Base-by-base conservation (phyloP, 2,888 invertebrate species). In the Clistopyga incitator region DNA sequence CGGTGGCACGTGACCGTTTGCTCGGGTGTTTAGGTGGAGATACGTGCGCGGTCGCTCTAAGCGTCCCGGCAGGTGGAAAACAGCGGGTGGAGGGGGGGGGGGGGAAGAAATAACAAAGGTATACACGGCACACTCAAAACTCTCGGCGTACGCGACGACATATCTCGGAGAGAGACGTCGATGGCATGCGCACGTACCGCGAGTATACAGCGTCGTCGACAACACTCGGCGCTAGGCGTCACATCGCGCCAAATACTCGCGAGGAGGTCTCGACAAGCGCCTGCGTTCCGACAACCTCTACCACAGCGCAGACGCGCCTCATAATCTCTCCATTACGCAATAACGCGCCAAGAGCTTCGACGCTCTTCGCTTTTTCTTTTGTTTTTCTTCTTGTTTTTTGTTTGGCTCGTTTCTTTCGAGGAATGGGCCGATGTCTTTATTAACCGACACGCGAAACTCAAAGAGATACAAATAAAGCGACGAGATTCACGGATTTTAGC, bases 1-100 rank as follows among this genome's bases (percentile, higher is more conserved):
- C 3, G 29, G 61, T 75, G 70, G 74, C 83, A 80, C 83, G 83
- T 84, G 83, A 84, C 83, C 80, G 64, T 78, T 80, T 84, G 78
- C 56, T 81, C 81, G 74, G 77, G 72, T 84, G 83, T 81, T 56
- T 52, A 79, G 75, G 38, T 64, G 74, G 47, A 74, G 47, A 71
- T 75, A 71, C 52, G 59, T 76, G 76, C 67, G 68, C 65, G 23
- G 65, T 54, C n/a, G 64, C 38, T 47, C n/a, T n/a, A 18, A n/a
- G 18, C n/a, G 59, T 38, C 8, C 8, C n/a, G n/a, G n/a, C n/a
- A n/a, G n/a, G n/a, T n/a, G n/a, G n/a, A 29, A 29, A 4, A 29
- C 29, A 29, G 29, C 29, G n/a, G n/a, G n/a, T n/a, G n/a, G n/a
- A n/a, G n/a, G n/a, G n/a, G n/a, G n/a, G n/a, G n/a, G n/a, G n/a